Conservation (phyloP, 92 coral and sea anemone genomes). For the Bergia puertoricense region DNA sequence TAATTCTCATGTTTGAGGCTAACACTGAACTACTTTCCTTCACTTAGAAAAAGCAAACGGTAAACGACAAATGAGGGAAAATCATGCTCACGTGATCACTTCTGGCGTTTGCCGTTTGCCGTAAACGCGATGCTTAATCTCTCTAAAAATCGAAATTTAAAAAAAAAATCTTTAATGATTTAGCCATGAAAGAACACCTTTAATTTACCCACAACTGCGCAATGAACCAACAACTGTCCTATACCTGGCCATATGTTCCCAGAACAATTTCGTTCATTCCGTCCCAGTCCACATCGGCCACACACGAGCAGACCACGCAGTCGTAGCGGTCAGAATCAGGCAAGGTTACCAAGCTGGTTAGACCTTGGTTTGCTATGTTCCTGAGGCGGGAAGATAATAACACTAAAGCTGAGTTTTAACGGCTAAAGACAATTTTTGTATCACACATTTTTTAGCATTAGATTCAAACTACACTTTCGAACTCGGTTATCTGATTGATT, state of each 20-base stretch:
- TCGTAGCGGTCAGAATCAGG: conserved; percentile 98
- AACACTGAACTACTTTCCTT: too few species aligned
- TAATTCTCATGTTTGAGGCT: too few species aligned
- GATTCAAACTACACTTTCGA: background rate
- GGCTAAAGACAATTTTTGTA: background rate
- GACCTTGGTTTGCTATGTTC: conserved; percentile 71
- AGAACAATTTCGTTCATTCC: conserved; percentile 81
- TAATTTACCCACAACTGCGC: background rate
- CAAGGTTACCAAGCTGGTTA: conserved; percentile 69
- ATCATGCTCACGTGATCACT: too few species aligned
- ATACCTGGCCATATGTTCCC: conserved; percentile 98
- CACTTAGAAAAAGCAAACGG: too few species aligned
- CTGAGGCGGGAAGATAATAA: conserved; percentile 37
- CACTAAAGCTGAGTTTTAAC: background rate
- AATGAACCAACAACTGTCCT: background rate
- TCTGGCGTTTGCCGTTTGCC: too few species aligned
- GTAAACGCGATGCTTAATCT: too few species aligned
- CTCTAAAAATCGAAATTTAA: too few species aligned
- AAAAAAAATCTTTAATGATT: too few species aligned
- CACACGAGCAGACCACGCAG: conserved; percentile 87
- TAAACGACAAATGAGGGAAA: too few species aligned
- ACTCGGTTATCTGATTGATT: too few species aligned
- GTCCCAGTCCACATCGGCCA: conserved; percentile 98
- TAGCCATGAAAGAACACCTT: too few species aligned
- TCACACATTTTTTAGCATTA: background rate